phyloP scores from a whole-genome alignment of 37 sponge, comb jelly and placozoan genomes.

The Geodia barretti region DNA sequence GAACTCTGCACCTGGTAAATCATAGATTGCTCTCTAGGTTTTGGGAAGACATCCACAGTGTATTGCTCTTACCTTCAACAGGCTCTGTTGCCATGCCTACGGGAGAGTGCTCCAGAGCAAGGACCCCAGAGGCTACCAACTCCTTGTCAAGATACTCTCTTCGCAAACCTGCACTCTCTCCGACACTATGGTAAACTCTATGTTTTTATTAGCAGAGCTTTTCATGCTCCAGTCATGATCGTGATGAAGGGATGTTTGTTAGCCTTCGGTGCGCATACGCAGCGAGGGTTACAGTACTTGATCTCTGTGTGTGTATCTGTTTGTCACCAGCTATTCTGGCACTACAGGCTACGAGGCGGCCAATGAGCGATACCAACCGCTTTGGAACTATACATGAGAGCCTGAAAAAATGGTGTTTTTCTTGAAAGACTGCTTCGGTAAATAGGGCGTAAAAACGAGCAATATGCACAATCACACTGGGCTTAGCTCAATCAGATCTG shows the following conservation, averaged over 20 bases:
- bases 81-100: slow-evolving; percentile 50
- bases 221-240: too few relatives aligned
- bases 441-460: too few relatives aligned
- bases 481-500: too few relatives aligned
- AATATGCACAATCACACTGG: too few relatives aligned
- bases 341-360: too few relatives aligned
- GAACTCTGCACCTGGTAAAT: not conserved
- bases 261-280: too few relatives aligned
- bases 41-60: not conserved
- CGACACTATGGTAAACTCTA: slow-evolving; percentile 20
- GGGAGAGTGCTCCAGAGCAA: slow-evolving; percentile 18
- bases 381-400: too few relatives aligned
- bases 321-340: not conserved
- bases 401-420: too few relatives aligned
- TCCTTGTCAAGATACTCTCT: slow-evolving; percentile 9
- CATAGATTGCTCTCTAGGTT: not conserved
- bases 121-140: not conserved
- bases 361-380: too few relatives aligned
- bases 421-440: too few relatives aligned
- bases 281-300: too few relatives aligned
- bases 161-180: slow-evolving; percentile 16
- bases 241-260: not conserved
- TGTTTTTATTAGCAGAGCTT: too few relatives aligned
- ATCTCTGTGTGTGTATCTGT: slow-evolving; percentile 22
- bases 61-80: not conserved